A percentile compares a stretch with the other conserved stretches of the same genome.
phyloP scores from a whole-genome alignment of 2,888 invertebrate genomes.

The Psylliodes chrysocephalus region DNA sequence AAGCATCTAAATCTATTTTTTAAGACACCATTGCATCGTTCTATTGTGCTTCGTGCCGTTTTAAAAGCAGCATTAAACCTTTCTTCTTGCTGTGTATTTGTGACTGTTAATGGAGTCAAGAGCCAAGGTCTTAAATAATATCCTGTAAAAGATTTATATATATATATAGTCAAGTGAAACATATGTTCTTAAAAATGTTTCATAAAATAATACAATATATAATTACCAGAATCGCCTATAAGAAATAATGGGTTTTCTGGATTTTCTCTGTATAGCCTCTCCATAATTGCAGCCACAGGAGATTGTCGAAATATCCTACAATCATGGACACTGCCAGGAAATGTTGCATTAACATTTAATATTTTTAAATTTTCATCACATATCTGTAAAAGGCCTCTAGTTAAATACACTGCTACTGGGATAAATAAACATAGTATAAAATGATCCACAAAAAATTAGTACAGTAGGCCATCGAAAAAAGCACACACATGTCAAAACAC shows the following conservation, averaged over 20 bases:
- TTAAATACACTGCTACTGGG: too few species aligned
- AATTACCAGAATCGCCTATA: background rate
- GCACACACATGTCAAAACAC: background rate
- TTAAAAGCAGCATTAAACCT: background rate
- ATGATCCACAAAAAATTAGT: too few species aligned
- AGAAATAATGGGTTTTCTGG: background rate
- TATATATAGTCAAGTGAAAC: too few species aligned
- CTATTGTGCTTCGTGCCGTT: conserved; percentile 11
- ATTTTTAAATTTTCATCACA: too few species aligned
- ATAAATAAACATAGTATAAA: too few species aligned
- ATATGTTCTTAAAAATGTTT: background rate
- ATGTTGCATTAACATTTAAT: too few species aligned
- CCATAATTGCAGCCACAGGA: background rate
- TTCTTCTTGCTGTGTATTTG: background rate
- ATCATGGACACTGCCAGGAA: background rate
- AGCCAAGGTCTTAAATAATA: background rate
- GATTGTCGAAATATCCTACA: background rate
- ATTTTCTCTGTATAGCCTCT: background rate
- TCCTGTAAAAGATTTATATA: background rate
- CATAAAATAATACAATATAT: background rate
- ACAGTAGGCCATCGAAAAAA: background rate
- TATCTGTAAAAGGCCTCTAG: too few species aligned
- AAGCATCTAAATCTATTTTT: too few species aligned
- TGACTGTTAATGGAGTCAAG: background rate
- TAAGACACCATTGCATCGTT: conserved; percentile 30